Evolutionary conservation across 2,888 invertebrate genomes (phyloP), one percentile per base, ranked within the genome.

Genomic region (Leptinotarsa juncta): DNA sequence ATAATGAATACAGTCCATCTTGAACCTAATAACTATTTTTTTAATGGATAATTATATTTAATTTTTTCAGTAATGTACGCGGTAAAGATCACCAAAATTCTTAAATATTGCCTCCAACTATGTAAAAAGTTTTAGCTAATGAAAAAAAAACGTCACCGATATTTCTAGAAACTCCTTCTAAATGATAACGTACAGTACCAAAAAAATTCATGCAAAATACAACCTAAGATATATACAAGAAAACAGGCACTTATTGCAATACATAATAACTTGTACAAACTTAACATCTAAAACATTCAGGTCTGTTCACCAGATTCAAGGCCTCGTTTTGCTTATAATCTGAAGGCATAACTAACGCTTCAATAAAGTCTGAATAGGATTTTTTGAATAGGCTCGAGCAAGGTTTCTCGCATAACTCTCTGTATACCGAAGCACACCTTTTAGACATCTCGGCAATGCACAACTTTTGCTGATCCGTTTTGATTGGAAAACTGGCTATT

Each of bases 381-480:
- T 78, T 77, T 55, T 72, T 78, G 49, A 81, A 77, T 42, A 71
- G 55, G 26, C 57, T 67, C 12, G 76, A 74, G n/a, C 79, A 68
- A 10, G 79, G 76, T 67, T 80, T 81, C 66, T 81, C 77, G 60
- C 77, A 79, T 4, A 85, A 74, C 67, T 81, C 80, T 70, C 81
- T 81, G 70, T 82, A 84, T 1, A 85, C 74, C 4, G 81, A 81
- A 50, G 82, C 82, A 71, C 83, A 83, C 49, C 82, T 77, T 75
- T 83, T 83, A 3, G 82, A 84, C 75, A 85, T 75, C 72, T 85
- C 84, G 0, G 84, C 84, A 7, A 82, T 72, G 72, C 83, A 84
- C 49, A 85, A 77, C 42, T 81, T 82, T 69, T 85, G 84, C 62
- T 82, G 79, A 50, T 82, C 81, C 3, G 80, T 83, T 26, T 78